Percentiles rank a stretch among this genome's conserved stretches.
These are phyloP conservation scores for Fukomys damarensis DNA, from an alignment of 2,113 vertebrate genomes.

Conservation along the genomic window DNA sequence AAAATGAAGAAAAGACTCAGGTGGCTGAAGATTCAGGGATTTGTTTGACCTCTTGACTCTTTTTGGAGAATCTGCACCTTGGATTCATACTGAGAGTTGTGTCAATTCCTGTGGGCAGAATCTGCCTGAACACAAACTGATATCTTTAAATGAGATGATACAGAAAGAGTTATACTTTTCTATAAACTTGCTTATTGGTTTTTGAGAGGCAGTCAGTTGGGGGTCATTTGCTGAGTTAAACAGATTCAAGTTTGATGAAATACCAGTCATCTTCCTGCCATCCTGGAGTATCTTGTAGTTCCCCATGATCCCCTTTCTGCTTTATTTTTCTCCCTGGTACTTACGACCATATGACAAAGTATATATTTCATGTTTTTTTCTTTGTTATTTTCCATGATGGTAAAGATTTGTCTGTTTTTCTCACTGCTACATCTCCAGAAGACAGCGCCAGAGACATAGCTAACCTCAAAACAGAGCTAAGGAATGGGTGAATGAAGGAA, in stretches of 20 bases:
- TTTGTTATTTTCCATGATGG: not conserved
- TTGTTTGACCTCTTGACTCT: not conserved
- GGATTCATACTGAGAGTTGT: not conserved
- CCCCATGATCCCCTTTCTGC: not conserved
- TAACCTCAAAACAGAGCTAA: not conserved
- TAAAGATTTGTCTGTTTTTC: not conserved
- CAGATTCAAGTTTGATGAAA: slow-evolving; percentile 67
- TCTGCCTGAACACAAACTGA: slow-evolving; percentile 45
- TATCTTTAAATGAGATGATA: slow-evolving; percentile 70
- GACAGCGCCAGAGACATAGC: not conserved
- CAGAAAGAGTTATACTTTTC: slow-evolving; percentile 69
- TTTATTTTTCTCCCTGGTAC: slow-evolving; percentile 12
- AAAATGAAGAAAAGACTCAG: not conserved
- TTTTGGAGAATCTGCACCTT: not conserved
- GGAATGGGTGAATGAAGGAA: not conserved
- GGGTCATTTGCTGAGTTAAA: slow-evolving; percentile 76
- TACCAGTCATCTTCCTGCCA: not conserved
- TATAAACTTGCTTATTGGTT: slow-evolving; percentile 64
- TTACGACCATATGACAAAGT: not conserved
- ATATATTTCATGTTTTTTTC: not conserved
- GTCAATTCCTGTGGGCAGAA: slow-evolving; percentile 51
- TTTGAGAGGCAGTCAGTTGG: slow-evolving; percentile 76
- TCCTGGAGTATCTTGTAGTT: not conserved
- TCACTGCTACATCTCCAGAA: not conserved
- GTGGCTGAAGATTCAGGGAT: not conserved